phyloP scores from a whole-genome alignment of 2,113 vertebrate genomes.

The Dromas ardeola region DNA sequence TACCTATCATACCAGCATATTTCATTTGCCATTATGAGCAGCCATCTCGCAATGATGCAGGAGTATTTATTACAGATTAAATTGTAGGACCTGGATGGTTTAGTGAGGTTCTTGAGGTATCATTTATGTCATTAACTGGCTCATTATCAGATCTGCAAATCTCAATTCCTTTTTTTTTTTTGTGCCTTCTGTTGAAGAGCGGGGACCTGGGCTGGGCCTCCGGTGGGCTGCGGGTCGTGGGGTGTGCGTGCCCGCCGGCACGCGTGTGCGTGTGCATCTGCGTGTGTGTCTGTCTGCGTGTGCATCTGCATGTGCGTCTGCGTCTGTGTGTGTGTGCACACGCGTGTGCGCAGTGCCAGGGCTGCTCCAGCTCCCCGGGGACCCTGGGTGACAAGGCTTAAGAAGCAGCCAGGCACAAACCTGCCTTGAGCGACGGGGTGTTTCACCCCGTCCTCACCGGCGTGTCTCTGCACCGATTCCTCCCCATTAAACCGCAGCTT shows the following conservation, averaged over 20 bases:
- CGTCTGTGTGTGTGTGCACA: neutral
- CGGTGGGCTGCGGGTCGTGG: neutral
- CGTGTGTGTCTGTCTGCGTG: neutral
- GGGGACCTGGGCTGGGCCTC: conserved; percentile 28
- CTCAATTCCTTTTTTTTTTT: conserved; percentile 79
- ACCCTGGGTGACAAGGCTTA: neutral
- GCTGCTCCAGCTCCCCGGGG: neutral
- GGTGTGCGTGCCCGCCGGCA: neutral
- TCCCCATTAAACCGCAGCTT: conserved; percentile 33
- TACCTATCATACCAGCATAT: conserved; percentile 99
- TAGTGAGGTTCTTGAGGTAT: conserved; percentile 97
- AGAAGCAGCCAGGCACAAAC: neutral
- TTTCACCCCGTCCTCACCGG: neutral
- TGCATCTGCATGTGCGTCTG: neutral
- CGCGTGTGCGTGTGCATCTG: neutral
- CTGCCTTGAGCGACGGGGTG: neutral
- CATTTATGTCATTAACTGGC: conserved; percentile 99
- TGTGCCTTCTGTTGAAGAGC: conserved; percentile 67
- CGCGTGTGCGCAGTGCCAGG: fast-evolving
- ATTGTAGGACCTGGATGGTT: conserved; percentile 98
- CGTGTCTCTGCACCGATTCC: conserved; percentile 7
- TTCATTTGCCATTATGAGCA: conserved; percentile 99
- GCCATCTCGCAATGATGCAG: conserved; percentile 98
- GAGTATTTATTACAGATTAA: conserved; percentile 99
- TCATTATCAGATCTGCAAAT: conserved; percentile 95